phyloP scores from a whole-genome alignment of 2,113 vertebrate species.

The Zapus hudsonius region DNA sequence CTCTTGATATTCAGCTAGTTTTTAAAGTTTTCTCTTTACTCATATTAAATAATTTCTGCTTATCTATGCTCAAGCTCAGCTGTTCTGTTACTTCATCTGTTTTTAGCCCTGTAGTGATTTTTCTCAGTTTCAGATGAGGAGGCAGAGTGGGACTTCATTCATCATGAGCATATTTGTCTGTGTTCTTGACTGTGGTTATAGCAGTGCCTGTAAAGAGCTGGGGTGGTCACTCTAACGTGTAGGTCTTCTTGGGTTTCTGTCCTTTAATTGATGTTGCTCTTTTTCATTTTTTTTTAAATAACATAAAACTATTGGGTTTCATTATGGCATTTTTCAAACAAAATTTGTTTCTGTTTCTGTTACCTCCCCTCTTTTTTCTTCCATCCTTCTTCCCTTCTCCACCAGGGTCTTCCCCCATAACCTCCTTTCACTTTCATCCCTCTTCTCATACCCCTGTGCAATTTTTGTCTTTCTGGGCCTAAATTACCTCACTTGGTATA shows the following conservation, averaged over 20 bases:
- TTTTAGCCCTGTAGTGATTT: neutral
- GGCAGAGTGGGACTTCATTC: neutral
- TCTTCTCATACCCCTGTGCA: too few relatives aligned
- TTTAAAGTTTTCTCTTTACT: neutral
- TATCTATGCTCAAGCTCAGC: neutral
- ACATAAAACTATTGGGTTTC: too few relatives aligned
- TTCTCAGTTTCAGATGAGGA: neutral
- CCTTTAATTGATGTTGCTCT: constrained; percentile 4
- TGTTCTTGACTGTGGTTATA: neutral
- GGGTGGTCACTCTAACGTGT: neutral
- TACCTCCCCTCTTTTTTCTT: too few relatives aligned
- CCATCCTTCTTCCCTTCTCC: too few relatives aligned
- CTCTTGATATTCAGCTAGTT: neutral
- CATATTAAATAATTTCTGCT: neutral
- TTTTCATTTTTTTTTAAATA: neutral
- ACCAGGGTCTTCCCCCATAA: too few relatives aligned
- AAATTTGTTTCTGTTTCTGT: too few relatives aligned
- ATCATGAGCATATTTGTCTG: neutral
- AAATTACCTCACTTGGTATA: too few relatives aligned
- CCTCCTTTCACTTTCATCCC: too few relatives aligned
- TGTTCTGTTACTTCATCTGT: neutral
- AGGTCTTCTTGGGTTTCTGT: neutral
- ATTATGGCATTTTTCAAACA: too few relatives aligned
- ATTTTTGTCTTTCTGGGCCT: too few relatives aligned
- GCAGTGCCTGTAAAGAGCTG: neutral